Conservation (phyloP, 2,888 invertebrate species). For the Creontiades dilutus region DNA sequence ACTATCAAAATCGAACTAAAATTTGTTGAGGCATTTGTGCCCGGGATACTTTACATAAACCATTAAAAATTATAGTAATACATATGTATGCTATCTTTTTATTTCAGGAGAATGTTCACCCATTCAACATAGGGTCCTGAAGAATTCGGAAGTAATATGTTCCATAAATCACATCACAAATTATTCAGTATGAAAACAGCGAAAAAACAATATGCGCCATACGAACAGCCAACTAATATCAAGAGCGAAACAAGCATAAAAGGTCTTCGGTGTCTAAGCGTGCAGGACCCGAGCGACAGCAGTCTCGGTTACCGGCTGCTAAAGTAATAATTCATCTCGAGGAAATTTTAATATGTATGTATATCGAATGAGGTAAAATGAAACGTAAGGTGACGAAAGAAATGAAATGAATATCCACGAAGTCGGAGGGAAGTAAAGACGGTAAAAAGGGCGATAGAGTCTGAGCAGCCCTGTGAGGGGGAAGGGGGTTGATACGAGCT, state of each 20-base stretch:
- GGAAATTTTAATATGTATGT: constrained; percentile 46
- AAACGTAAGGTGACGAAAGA: constrained; percentile 42
- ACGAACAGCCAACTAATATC: neutral
- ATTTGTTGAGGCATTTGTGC: too few relatives aligned
- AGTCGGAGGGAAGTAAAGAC: neutral
- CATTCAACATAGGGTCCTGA: too few relatives aligned
- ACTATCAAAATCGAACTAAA: too few relatives aligned
- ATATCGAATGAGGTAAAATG: constrained; percentile 47
- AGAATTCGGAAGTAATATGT: neutral
- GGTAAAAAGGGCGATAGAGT: neutral
- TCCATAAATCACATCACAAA: neutral
- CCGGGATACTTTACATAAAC: too few relatives aligned
- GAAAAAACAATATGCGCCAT: neutral
- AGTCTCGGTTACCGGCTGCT: neutral
- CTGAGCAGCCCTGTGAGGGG: neutral
- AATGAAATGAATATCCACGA: constrained; percentile 28
- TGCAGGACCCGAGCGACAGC: neutral
- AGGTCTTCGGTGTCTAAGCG: neutral
- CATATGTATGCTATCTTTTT: too few relatives aligned
- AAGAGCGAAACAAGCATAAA: neutral
- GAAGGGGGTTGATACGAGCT: neutral
- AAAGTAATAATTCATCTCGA: constrained; percentile 38
- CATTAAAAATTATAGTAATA: too few relatives aligned
- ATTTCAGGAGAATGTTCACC: too few relatives aligned
- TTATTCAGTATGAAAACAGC: neutral